These are phyloP conservation scores for Ellobium chinense DNA, from an alignment of 2,888 invertebrate species.

Conservation along the genomic window DNA sequence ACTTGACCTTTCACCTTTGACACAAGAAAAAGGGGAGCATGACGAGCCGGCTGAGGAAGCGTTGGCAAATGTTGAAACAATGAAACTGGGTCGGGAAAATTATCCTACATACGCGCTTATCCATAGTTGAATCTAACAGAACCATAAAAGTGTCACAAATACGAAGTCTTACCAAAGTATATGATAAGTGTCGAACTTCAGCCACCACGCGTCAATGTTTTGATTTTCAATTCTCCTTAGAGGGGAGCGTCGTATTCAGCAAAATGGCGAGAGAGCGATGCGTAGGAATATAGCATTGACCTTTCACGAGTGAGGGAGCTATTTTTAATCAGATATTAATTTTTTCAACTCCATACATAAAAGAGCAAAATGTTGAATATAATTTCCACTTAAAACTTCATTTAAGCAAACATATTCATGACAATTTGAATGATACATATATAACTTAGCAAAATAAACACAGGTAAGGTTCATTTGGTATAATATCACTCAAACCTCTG, in stretches of 20 bases:
- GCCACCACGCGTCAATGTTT: constrained; percentile 65
- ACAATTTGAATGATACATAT: too few species aligned
- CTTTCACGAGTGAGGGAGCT: neutral
- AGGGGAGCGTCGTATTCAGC: constrained; percentile 55
- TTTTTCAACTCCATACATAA: too few species aligned
- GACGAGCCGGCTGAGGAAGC: neutral
- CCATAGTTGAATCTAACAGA: neutral
- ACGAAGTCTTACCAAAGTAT: neutral
- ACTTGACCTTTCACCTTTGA: neutral
- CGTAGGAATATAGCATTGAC: constrained; percentile 8
- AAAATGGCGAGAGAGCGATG: constrained; percentile 57
- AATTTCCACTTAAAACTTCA: too few species aligned
- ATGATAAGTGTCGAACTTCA: neutral
- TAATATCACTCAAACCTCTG: neutral
- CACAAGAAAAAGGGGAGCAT: neutral
- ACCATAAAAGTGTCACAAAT: too few species aligned
- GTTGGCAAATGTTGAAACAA: neutral
- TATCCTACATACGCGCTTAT: neutral
- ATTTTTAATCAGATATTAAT: too few species aligned
- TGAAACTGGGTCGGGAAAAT: neutral
- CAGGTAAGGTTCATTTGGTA: too few species aligned
- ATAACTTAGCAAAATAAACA: too few species aligned
- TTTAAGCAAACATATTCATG: too few species aligned
- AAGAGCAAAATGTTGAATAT: too few species aligned
- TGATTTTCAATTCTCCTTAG: constrained; percentile 64